A percentile compares a stretch with the other conserved stretches of the same genome.
phyloP scores from a whole-genome alignment of 2,888 invertebrate genomes.

The Rotaria sp. region DNA sequence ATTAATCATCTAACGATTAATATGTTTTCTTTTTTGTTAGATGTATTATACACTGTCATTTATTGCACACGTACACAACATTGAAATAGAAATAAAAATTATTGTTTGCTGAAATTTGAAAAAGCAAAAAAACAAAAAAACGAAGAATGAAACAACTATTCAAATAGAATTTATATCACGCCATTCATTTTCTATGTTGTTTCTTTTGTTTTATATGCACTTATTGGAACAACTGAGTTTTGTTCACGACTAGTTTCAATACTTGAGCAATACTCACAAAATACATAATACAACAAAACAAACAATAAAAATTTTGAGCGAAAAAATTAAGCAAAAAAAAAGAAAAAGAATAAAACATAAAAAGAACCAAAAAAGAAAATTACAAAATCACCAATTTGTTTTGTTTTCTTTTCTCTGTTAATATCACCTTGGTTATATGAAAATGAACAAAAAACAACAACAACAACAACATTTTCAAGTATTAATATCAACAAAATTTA shows the following conservation, averaged over 20 bases:
- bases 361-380: background rate
- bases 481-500: background rate
- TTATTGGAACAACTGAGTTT: background rate
- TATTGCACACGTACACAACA: background rate
- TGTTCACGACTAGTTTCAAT: constrained; percentile 7
- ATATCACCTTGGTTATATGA: background rate
- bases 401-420: background rate
- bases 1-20: background rate
- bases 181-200: background rate
- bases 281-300: background rate
- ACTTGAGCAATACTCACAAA: background rate
- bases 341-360: background rate
- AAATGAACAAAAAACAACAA: background rate
- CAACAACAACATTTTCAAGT: background rate
- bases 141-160: background rate
- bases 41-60: background rate
- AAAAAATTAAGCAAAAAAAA: background rate
- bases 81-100: background rate
- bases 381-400: background rate
- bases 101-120: background rate
- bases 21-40: background rate
- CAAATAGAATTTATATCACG: background rate
- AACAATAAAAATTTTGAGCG: background rate
- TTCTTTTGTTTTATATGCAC: background rate
- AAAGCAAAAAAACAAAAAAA: background rate